Percentiles rank a stretch among this genome's conserved stretches.
Evolutionary conservation across 2,113 vertebrate genomes (phyloP).

Genomic region (Gobiocypris rarus): DNA sequence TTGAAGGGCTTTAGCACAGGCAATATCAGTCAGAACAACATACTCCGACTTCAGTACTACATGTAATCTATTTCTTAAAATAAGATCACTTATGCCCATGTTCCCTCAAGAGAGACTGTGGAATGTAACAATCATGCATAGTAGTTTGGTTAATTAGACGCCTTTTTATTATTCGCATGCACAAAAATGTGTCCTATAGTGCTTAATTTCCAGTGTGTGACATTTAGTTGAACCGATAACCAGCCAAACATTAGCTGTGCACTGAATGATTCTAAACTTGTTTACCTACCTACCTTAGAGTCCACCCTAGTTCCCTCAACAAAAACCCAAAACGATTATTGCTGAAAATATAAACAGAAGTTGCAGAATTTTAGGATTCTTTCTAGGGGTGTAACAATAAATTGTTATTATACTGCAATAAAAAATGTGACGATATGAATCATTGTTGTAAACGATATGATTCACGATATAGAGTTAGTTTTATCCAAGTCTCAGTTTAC

Average conservation of each 20-base stretch:
- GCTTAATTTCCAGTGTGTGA: neutral
- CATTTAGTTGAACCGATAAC: neutral
- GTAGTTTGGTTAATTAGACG: neutral
- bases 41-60: conserved; percentile 12
- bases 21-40: neutral
- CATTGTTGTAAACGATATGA: too few species aligned
- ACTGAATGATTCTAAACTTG: neutral
- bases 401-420: too few species aligned
- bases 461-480: too few species aligned
- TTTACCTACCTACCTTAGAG: too few species aligned
- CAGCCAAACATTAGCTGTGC: conserved; percentile 11
- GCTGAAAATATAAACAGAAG: too few species aligned
- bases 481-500: too few species aligned
- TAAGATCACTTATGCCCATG: conserved; percentile 1
- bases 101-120: neutral
- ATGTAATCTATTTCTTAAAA: conserved; percentile 28
- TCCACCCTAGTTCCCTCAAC: too few species aligned
- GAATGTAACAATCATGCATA: neutral
- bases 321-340: too few species aligned
- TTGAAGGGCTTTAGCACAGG: neutral
- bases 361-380: too few species aligned
- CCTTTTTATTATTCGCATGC: neutral
- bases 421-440: too few species aligned
- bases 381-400: too few species aligned
- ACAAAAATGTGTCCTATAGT: neutral